phyloP scores from a whole-genome alignment of 2,797 vertebrate species.

The Alcedo quadribrachys region DNA sequence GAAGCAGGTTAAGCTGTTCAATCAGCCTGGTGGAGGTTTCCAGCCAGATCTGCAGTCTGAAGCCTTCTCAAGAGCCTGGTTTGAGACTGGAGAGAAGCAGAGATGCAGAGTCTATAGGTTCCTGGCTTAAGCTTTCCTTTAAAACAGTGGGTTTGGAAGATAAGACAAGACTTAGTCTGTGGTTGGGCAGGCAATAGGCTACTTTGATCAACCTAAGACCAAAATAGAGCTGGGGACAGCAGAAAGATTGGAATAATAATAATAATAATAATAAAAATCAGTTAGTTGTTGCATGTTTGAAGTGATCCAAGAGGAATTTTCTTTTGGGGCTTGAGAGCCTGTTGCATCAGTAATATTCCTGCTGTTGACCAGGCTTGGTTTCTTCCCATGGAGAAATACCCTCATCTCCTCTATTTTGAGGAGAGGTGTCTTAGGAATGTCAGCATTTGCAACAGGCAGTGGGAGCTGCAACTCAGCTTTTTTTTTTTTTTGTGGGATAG shows the following conservation, averaged over 20 bases:
- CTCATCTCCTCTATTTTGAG: not conserved
- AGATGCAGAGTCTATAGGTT: not conserved
- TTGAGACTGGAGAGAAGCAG: not conserved
- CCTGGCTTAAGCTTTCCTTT: not conserved
- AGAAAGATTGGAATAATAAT: not conserved
- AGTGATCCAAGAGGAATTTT: not conserved
- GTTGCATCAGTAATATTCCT: not conserved
- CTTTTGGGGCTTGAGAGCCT: not conserved
- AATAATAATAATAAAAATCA: too few relatives aligned
- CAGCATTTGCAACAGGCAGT: not conserved
- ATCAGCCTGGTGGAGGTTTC: accelerated
- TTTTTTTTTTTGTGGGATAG: not conserved
- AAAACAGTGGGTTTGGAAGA: not conserved
- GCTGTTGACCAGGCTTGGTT: not conserved
- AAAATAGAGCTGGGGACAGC: not conserved
- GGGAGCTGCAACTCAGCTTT: not conserved
- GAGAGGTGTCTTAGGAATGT: not conserved
- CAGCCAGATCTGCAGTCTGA: not conserved
- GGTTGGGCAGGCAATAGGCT: not conserved
- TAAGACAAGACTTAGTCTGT: accelerated
- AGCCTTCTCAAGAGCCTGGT: not conserved
- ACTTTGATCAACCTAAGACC: not conserved
- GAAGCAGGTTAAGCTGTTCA: not conserved
- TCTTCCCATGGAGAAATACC: not conserved
- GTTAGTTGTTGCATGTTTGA: not conserved